phyloP scores from a whole-genome alignment of 23 tunicate genomes.

The Ciona savignyi region DNA sequence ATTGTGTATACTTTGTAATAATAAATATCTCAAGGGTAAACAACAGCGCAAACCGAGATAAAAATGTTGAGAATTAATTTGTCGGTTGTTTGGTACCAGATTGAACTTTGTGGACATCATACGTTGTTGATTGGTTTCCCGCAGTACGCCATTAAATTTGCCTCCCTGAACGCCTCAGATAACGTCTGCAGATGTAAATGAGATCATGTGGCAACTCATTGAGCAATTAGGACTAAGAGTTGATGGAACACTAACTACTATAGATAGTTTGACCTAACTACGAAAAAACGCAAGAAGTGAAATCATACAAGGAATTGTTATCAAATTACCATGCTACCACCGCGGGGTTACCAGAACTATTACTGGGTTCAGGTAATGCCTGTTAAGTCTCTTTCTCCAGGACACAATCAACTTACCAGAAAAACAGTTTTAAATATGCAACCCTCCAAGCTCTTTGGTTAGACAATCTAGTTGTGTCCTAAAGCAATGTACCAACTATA shows the following conservation, averaged over 20 bases:
- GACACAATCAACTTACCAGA: too few species aligned
- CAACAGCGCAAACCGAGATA: background rate
- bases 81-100: background rate
- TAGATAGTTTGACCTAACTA: too few species aligned
- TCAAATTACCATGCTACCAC: too few species aligned
- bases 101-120: background rate
- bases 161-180: conserved; percentile 94
- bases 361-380: too few species aligned
- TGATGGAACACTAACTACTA: background rate
- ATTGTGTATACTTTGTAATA: background rate
- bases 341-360: too few species aligned
- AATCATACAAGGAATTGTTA: too few species aligned
- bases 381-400: too few species aligned
- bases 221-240: background rate
- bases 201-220: background rate
- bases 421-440: too few species aligned
- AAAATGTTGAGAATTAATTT: background rate
- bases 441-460: too few species aligned
- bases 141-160: conserved; percentile 83
- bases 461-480: too few species aligned
- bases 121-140: conserved; percentile 89
- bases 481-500: too few species aligned
- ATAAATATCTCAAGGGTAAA: background rate
- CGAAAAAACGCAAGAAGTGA: too few species aligned
- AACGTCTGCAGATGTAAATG: conserved; percentile 44